These are phyloP conservation scores for Pseudococcus viburni DNA, from an alignment of 2,888 invertebrate species.

Conservation along the genomic window DNA sequence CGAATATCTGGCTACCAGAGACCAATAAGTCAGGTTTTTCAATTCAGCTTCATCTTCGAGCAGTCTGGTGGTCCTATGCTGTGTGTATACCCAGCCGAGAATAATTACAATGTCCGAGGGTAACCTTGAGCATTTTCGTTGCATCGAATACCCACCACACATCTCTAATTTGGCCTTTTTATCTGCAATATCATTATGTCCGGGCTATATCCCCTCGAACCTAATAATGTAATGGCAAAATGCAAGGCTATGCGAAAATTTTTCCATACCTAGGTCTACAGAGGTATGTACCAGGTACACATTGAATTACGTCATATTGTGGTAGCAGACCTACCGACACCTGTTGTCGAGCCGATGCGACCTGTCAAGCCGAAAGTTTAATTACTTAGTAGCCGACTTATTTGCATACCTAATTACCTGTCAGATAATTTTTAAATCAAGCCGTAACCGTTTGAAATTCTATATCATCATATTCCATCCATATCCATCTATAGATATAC, in stretches of 20 bases:
- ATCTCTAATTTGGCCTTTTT: background rate
- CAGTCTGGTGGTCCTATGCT: background rate
- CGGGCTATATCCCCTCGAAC: slow-evolving; percentile 10
- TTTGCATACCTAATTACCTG: slow-evolving; percentile 33
- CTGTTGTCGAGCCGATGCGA: background rate
- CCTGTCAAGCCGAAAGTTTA: background rate
- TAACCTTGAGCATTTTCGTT: slow-evolving; percentile 1
- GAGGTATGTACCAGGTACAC: too few relatives aligned
- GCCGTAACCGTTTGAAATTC: slow-evolving; percentile 5
- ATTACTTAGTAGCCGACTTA: slow-evolving; percentile 11
- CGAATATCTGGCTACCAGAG: background rate
- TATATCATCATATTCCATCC: background rate
- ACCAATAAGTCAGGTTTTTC: background rate
- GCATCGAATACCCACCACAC: background rate
- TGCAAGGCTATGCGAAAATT: slow-evolving; percentile 34
- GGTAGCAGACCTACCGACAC: background rate
- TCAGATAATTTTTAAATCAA: slow-evolving; percentile 6
- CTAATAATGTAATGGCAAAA: background rate
- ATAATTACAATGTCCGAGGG: slow-evolving; percentile 23
- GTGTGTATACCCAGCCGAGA: too few relatives aligned
- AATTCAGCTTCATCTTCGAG: background rate
- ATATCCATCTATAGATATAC: too few relatives aligned
- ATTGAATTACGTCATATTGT: background rate
- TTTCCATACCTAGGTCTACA: background rate
- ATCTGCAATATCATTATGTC: slow-evolving; percentile 32